phyloP scores from a whole-genome alignment of 2,113 vertebrate species.

The Morone saxatilis region DNA sequence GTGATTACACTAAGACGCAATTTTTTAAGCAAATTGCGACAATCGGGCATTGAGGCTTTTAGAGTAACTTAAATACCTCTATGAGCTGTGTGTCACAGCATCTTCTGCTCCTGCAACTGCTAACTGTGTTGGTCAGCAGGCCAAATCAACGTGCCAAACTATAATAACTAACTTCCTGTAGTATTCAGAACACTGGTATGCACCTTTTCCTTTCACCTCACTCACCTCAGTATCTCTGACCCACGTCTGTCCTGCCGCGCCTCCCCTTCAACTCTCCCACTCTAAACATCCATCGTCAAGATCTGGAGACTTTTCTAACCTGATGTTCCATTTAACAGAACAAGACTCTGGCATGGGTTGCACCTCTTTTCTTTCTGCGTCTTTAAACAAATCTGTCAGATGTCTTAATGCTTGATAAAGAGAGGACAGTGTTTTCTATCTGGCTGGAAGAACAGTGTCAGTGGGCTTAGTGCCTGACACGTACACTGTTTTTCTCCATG shows the following conservation, averaged over 20 bases:
- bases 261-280: neutral
- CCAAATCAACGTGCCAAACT: neutral
- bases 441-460: conserved; percentile 49
- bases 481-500: conserved; percentile 36
- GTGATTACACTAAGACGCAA: neutral
- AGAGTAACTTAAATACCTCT: neutral
- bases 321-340: conserved; percentile 32
- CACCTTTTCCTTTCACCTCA: conserved; percentile 8
- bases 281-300: conserved; percentile 4
- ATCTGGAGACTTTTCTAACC: conserved; percentile 18
- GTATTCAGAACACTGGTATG: neutral
- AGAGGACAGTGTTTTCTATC: conserved; percentile 48
- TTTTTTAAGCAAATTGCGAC: neutral
- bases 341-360: conserved; percentile 11
- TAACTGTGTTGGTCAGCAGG: neutral
- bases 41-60: neutral
- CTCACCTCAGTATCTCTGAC: neutral
- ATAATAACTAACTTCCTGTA: neutral
- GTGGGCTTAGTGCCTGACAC: conserved; percentile 46
- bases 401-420: conserved; percentile 57
- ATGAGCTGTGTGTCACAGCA: neutral
- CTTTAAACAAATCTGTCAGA: conserved; percentile 49
- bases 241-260: neutral
- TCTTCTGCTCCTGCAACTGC: neutral
- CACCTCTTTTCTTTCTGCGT: conserved; percentile 29